phyloP scores from a whole-genome alignment of 2,888 invertebrate species.

The Augochlorella aurata region DNA sequence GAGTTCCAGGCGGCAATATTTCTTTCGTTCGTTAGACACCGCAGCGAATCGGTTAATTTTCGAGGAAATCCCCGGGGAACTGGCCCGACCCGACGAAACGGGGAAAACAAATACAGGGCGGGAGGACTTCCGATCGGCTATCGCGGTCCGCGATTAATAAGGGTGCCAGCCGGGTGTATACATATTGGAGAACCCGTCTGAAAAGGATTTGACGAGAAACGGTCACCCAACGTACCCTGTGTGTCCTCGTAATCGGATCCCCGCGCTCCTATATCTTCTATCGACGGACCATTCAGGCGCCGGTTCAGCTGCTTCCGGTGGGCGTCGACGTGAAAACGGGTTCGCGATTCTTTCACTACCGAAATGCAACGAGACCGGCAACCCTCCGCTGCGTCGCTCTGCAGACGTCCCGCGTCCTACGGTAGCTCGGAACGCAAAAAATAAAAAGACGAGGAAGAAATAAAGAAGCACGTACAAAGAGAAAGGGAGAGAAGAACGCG shows the following conservation, averaged over 20 bases:
- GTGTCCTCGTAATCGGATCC: constrained; percentile 80
- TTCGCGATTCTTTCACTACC: constrained; percentile 77
- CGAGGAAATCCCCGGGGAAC: constrained; percentile 35
- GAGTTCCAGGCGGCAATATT: constrained; percentile 48
- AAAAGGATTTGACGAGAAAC: constrained; percentile 68
- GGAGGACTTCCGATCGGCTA: constrained; percentile 5
- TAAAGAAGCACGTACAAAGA: constrained; percentile 19
- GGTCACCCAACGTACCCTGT: constrained; percentile 76
- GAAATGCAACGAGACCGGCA: constrained; percentile 60
- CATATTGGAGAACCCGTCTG: constrained; percentile 10
- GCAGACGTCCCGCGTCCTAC: constrained; percentile 35
- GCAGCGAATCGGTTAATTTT: constrained; percentile 70
- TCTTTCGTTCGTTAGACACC: constrained; percentile 71
- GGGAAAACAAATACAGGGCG: constrained; percentile 29
- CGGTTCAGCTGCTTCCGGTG: constrained; percentile 81
- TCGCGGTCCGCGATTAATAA: constrained; percentile 37
- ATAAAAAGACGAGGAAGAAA: constrained; percentile 42
- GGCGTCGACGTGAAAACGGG: constrained; percentile 81
- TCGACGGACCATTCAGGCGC: constrained; percentile 76
- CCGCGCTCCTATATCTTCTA: constrained; percentile 74
- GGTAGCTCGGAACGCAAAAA: constrained; percentile 9
- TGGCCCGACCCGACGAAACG: neutral
- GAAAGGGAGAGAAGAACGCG: constrained; percentile 27
- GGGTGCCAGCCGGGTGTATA: neutral
- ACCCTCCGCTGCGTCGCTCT: constrained; percentile 48